Base-by-base conservation (phyloP, 2,888 invertebrate genomes). In the Patella ulyssiponensis region DNA sequence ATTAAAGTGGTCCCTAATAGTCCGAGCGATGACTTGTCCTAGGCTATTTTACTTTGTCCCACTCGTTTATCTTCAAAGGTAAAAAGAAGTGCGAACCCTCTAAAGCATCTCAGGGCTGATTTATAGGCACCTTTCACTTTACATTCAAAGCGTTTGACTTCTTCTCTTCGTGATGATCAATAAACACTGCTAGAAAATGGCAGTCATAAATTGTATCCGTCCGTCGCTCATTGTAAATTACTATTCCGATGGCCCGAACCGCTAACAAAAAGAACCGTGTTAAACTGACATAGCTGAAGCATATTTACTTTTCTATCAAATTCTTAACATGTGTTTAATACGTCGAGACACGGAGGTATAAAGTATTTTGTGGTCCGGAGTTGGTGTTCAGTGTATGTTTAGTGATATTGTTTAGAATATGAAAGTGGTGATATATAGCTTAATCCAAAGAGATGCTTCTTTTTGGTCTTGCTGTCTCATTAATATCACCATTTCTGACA, bases 61-160 rank as follows among this genome's bases (percentile, higher is more conserved):
- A 12, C 23, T 23, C 23, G 20, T 64, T 64, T 20, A 23, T 64
- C 64, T 64, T 64, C 64, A 64, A 64, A 64, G 64, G 64, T 64
- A 20, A 23, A 64, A 23, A 23, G 64, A 64, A 64, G 64, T 23
- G 64, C 20, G 20, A 64, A 3, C 23, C 23, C 64, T 20, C 23
- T 64, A 44, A 23, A 23, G 64, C 64, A 20, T 64, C 20, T 64
- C 23, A 23, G 64, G 20, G 23, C 20, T 23, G 64, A 64, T 64
- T 64, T 64, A 64, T 64, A 64, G 64, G 23, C 23, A 64, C 64
- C 64, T 64, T 64, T 64, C 20, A 64, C 64, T 23, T 23, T 64
- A 23, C 20, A 64, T 64, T 64, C 64, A 64, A 64, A 64, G 64
- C 64, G 64, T 64, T 64, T 64, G 64, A 64, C 64, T 64, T 23